Evolutionary conservation across 92 coral and sea anemone genomes (phyloP), one percentile per base, ranked within the genome.

Genomic region (Isaurus tuberculatus): DNA sequence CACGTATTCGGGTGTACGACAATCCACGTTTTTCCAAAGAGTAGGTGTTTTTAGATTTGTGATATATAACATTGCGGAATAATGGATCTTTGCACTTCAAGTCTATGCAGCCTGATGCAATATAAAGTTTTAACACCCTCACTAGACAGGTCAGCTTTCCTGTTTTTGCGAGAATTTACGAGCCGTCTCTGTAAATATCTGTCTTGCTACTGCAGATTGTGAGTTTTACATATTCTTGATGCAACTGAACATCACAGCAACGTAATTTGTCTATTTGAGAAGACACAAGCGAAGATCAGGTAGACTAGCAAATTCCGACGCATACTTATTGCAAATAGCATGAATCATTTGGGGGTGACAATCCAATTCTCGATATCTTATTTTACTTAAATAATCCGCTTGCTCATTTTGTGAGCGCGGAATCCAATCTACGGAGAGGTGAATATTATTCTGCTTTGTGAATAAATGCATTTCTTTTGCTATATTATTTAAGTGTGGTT

Each of bases 101-200:
- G 73, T 66, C 42, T 15, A 79, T 65, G 32, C 44, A 29, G 43
- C 86, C 86, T 63, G 28, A 63, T 10, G 73, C 29, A 15, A 72
- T 72, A 44, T 72, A 80, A 70, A 79, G 73, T 20, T 25, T 8
- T 42, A 87, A 66, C 71, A 82, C 48, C 48, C 67, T 63, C 44
- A 40, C 65, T 16, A 78, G 86, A 65, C 86, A 87, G 48, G 82
- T 46, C 34, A 57, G 26, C 44, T 36, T 33, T 19, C 83, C 68
- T 57, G 82, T 78, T 73, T 78, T 65, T 2, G 81, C 88, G 43
- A 88, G 42, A 67, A 77, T 84, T 25, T 19, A 31, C 17, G 79
- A 60, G 32, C 91, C 83, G 65, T 88, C 74, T 70, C 91, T 84
- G 25, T 78, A 84, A 68, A 88, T 79, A 29, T 75, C 88, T 5